phyloP scores from a whole-genome alignment of 2,113 vertebrate genomes.

The Paradisaea rubra region DNA sequence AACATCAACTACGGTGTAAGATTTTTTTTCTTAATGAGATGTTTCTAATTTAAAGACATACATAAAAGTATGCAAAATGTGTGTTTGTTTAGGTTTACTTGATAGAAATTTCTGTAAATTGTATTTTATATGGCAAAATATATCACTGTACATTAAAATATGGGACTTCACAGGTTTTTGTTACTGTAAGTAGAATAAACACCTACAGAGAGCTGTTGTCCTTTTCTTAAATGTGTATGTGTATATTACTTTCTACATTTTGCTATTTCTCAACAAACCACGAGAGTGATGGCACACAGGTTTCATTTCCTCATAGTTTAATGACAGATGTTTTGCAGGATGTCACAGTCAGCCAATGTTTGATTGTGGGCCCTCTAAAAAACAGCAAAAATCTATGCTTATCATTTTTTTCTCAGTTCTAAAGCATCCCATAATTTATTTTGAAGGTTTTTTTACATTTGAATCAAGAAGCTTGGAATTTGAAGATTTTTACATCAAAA shows the following conservation, averaged over 20 bases:
- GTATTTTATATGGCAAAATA: conserved; percentile 76
- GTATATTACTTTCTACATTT: background rate
- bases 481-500: background rate
- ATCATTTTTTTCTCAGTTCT: background rate
- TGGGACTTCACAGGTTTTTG: conserved; percentile 70
- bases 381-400: background rate
- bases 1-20: conserved; percentile 47
- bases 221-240: background rate
- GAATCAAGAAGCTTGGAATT: background rate
- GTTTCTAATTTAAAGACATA: conserved; percentile 75
- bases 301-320: background rate
- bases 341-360: rapidly evolving
- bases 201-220: conserved; percentile 50
- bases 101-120: conserved; percentile 74
- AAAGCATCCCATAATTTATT: background rate
- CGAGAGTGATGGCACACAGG: rapidly evolving
- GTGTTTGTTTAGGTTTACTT: conserved; percentile 73
- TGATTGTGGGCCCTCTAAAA: background rate
- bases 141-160: conserved; percentile 72
- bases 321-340: background rate
- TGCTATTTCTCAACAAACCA: background rate
- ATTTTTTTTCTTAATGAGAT: conserved; percentile 59
- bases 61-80: conserved; percentile 66
- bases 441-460: background rate
- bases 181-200: conserved; percentile 81